A percentile compares a stretch with the other conserved stretches of the same genome.
phyloP scores from a whole-genome alignment of 2,888 invertebrate species.

The Pterostichus niger region DNA sequence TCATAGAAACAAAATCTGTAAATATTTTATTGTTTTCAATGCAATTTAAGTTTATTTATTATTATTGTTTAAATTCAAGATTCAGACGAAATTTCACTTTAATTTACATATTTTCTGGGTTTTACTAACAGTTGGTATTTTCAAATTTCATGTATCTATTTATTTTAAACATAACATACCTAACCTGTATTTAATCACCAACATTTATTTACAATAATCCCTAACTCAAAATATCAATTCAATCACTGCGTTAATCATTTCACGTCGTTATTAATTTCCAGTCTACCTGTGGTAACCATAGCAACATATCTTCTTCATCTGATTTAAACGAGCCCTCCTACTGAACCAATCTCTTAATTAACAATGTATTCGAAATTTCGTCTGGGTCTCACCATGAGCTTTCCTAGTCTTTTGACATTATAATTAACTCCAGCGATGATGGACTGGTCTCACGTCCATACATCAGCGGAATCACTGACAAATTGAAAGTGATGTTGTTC shows the following conservation, averaged over 20 bases:
- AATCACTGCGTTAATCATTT: conserved; percentile 18
- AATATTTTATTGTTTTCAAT: too few species aligned
- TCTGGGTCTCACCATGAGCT: conserved; percentile 27
- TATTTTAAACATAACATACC: too few species aligned
- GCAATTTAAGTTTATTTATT: too few species aligned
- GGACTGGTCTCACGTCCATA: conserved; percentile 59
- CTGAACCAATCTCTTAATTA: conserved; percentile 54
- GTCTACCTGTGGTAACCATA: not conserved
- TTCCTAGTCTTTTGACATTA: conserved; percentile 50
- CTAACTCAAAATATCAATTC: not conserved
- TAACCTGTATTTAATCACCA: too few species aligned
- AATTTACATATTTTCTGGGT: too few species aligned
- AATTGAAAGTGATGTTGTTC: conserved; percentile 54
- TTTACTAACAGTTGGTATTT: too few species aligned
- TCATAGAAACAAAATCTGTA: too few species aligned
- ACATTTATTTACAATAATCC: too few species aligned
- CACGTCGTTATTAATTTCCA: conserved; percentile 35
- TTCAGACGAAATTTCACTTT: too few species aligned
- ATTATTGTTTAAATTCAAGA: too few species aligned
- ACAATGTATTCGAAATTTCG: conserved; percentile 10
- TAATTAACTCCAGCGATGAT: conserved; percentile 54
- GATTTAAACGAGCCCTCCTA: conserved; percentile 51
- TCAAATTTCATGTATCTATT: too few species aligned
- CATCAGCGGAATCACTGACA: conserved; percentile 44
- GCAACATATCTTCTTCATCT: conserved; percentile 27